Conservation (phyloP, 1,140 invertebrate genomes). For the Epicauta chinensis region DNA sequence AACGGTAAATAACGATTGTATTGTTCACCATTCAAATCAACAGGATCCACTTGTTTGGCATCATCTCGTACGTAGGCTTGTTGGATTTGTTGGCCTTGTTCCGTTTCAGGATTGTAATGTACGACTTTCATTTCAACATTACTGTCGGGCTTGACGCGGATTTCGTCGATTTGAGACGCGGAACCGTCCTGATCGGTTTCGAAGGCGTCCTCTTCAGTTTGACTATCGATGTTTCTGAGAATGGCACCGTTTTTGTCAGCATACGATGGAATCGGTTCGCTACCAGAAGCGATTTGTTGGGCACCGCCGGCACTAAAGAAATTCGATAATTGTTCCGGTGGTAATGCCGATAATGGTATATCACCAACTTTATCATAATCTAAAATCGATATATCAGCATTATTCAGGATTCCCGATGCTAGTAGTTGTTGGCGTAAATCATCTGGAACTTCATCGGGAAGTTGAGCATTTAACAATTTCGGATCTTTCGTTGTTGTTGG, state of each 20-base stretch:
- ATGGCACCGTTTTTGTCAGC: conserved; percentile 51
- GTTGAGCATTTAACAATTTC: conserved; percentile 51
- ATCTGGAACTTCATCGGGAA: conserved; percentile 82
- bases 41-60: conserved; percentile 65
- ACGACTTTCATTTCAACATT: conserved; percentile 79
- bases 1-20: conserved; percentile 74
- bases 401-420: conserved; percentile 77
- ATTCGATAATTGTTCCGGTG: conserved; percentile 78
- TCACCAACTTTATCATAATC: conserved; percentile 86
- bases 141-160: conserved; percentile 48
- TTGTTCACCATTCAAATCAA: conserved; percentile 62
- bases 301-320: conserved; percentile 72
- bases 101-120: conserved; percentile 66
- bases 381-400: conserved; percentile 78
- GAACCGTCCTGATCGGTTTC: conserved; percentile 40
- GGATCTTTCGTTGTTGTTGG: conserved; percentile 41
- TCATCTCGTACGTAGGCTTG: conserved; percentile 65
- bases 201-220: not conserved
- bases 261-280: conserved; percentile 58
- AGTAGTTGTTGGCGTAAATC: conserved; percentile 74
- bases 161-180: conserved; percentile 48
- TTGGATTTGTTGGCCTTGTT: conserved; percentile 63
- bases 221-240: conserved; percentile 15
- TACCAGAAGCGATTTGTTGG: conserved; percentile 54
- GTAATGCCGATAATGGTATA: conserved; percentile 72